Evolutionary conservation across 2,797 vertebrate species (phyloP).

Genomic region (Gymnoscopelus microlampas): DNA sequence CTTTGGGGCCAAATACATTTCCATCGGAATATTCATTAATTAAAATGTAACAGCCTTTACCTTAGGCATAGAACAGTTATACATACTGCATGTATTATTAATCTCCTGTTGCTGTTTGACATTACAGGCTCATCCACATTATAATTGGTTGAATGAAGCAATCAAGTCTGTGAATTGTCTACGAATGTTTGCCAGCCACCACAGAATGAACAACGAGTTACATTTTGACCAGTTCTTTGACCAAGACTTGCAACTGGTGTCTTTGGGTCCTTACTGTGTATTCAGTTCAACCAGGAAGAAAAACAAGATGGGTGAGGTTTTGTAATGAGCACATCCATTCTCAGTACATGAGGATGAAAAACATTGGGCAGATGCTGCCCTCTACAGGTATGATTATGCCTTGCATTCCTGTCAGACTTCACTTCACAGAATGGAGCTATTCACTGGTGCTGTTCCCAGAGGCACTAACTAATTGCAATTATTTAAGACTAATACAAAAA

Average conservation of each 20-base stretch:
- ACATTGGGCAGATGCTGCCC: constrained; percentile 77
- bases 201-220: not conserved
- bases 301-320: constrained; percentile 19
- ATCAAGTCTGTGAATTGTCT: not conserved
- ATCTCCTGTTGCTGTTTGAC: constrained; percentile 65
- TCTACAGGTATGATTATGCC: constrained; percentile 73
- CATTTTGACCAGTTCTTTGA: not conserved
- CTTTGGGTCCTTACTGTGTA: not conserved
- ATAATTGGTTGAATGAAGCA: constrained; percentile 51
- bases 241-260: not conserved
- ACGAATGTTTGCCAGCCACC: constrained; percentile 6
- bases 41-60: constrained; percentile 60
- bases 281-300: not conserved
- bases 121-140: constrained; percentile 64
- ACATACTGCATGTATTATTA: constrained; percentile 60
- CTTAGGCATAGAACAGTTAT: constrained; percentile 57
- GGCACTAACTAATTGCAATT: constrained; percentile 7
- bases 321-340: constrained; percentile 41
- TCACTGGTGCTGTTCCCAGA: constrained; percentile 19
- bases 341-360: constrained; percentile 50
- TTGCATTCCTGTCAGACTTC: constrained; percentile 68
- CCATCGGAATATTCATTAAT: constrained; percentile 61
- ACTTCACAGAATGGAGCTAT: constrained; percentile 41
- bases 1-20: constrained; percentile 48
- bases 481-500: constrained; percentile 11